Percentiles rank a stretch among this genome's conserved stretches.
phyloP scores from a whole-genome alignment of 2,888 invertebrate genomes.

The Ypsolopha sequella region DNA sequence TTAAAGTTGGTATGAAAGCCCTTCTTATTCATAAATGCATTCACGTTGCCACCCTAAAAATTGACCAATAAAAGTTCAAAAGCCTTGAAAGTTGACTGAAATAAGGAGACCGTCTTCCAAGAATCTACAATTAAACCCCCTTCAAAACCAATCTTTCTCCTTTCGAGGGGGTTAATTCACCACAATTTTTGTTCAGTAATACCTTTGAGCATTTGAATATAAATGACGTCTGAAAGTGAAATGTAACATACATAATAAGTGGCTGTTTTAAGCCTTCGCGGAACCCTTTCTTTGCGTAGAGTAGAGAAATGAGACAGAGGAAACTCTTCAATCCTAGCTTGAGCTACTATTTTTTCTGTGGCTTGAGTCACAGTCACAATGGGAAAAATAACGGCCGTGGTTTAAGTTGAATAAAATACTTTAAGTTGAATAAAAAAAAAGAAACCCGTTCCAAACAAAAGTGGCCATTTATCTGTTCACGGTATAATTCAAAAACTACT shows the following conservation, averaged over 20 bases:
- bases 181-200: constrained; percentile 68
- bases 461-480: no score
- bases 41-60: no score
- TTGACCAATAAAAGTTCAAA: no score
- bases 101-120: not conserved
- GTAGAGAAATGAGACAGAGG: constrained; percentile 18
- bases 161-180: constrained; percentile 60
- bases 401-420: no score
- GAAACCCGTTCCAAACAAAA: no score
- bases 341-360: no score
- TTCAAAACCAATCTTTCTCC: constrained; percentile 49
- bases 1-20: no score
- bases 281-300: constrained; percentile 65
- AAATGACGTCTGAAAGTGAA: constrained; percentile 71
- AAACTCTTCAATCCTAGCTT: constrained; percentile 16
- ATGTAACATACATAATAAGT: constrained; percentile 72
- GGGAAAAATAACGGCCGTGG: not conserved
- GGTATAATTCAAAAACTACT: no score
- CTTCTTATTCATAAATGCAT: no score
- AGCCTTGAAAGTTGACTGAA: not conserved
- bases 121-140: constrained; percentile 11
- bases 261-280: constrained; percentile 68
- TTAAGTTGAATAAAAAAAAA: no score
- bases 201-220: constrained; percentile 70
- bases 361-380: no score